phyloP scores from a whole-genome alignment of 2,888 invertebrate species.

The Clepsis dumicolana region DNA sequence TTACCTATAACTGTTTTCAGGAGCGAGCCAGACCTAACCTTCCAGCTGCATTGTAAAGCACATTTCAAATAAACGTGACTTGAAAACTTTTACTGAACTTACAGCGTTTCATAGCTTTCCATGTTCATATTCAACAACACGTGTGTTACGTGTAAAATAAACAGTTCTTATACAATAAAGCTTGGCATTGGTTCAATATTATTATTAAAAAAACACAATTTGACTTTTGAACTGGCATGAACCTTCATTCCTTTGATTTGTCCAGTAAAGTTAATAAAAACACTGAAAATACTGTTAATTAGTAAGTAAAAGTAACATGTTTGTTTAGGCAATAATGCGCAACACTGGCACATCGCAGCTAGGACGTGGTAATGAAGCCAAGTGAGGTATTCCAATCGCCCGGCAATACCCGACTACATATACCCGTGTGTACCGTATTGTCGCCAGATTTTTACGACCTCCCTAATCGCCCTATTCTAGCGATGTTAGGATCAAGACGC shows the following conservation, averaged over 20 bases:
- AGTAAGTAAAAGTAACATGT: neutral
- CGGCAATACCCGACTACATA: constrained; percentile 3
- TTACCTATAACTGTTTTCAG: constrained; percentile 15
- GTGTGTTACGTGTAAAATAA: neutral
- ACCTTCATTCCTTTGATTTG: neutral
- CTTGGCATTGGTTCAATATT: neutral
- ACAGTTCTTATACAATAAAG: neutral
- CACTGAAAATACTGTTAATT: too few relatives aligned
- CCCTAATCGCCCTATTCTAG: neutral
- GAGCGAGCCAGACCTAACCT: constrained; percentile 7
- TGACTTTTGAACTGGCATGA: neutral
- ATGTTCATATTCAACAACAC: neutral
- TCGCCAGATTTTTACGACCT: constrained; percentile 20
- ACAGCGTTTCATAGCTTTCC: constrained; percentile 9
- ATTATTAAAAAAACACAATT: constrained; percentile 6
- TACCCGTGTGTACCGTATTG: constrained; percentile 11
- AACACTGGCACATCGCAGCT: neutral
- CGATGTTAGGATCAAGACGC: neutral
- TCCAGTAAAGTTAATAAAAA: too few relatives aligned
- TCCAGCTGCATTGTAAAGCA: constrained; percentile 5
- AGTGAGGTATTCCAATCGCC: constrained; percentile 1
- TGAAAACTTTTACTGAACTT: constrained; percentile 34
- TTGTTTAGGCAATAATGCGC: neutral
- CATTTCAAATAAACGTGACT: constrained; percentile 32
- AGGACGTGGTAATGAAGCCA: neutral